Percentiles rank a stretch among this genome's conserved stretches.
Evolutionary conservation across 2,888 invertebrate genomes (phyloP).

Genomic region (Morpho deidamia): DNA sequence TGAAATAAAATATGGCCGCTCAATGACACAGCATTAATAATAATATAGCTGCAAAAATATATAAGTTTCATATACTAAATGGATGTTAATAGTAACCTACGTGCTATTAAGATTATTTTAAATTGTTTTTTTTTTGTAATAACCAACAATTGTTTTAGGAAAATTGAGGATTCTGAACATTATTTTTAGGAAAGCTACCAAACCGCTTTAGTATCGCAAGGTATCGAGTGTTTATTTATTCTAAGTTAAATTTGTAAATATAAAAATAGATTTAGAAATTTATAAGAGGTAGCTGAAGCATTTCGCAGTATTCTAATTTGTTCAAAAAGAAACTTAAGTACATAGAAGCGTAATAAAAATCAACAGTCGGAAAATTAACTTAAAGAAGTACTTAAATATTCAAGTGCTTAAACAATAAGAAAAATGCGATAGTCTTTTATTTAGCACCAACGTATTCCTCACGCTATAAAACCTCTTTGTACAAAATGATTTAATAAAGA

Average conservation of each 20-base stretch:
- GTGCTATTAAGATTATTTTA: slow-evolving; percentile 49
- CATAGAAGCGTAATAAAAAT: slow-evolving; percentile 33
- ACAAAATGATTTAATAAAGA: slow-evolving; percentile 17
- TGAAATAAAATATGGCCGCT: slow-evolving; percentile 62
- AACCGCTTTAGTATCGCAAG: slow-evolving; percentile 42
- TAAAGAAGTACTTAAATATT: slow-evolving; percentile 32
- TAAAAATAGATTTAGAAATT: slow-evolving; percentile 68
- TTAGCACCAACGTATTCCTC: slow-evolving; percentile 61
- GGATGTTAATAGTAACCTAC: slow-evolving; percentile 37
- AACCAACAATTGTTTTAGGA: slow-evolving; percentile 55
- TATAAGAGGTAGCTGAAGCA: slow-evolving; percentile 69
- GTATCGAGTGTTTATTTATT: slow-evolving; percentile 34
- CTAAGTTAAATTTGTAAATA: slow-evolving; percentile 49
- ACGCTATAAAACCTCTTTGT: slow-evolving; percentile 16
- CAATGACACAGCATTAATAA: slow-evolving; percentile 45
- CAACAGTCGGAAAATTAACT: slow-evolving; percentile 25
- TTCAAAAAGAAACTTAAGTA: slow-evolving; percentile 51
- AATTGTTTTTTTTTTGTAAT: slow-evolving; percentile 36
- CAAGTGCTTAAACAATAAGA: slow-evolving; percentile 25
- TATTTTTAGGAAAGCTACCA: slow-evolving; percentile 44
- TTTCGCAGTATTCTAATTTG: slow-evolving; percentile 35
- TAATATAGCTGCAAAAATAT: slow-evolving; percentile 64
- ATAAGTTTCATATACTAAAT: slow-evolving; percentile 44
- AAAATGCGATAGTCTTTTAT: slow-evolving; percentile 45
- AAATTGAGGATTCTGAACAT: slow-evolving; percentile 46